Evolutionary conservation across 2,113 vertebrate species (phyloP).

Genomic region (Eudyptes chrysolophus): DNA sequence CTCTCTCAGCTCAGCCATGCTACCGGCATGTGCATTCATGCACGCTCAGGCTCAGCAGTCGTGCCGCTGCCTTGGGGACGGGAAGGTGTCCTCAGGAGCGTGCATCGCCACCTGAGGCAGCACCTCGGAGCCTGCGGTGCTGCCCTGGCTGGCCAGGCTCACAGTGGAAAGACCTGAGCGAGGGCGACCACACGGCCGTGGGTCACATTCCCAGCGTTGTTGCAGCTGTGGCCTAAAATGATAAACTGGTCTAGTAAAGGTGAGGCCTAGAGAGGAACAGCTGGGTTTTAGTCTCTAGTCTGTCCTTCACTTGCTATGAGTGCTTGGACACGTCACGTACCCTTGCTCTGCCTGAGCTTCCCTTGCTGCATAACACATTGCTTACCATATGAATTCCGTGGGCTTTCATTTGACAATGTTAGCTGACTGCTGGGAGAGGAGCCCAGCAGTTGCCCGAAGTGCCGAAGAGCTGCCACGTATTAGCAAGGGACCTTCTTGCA

Average conservation of each 20-base stretch:
- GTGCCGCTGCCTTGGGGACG: rapidly evolving
- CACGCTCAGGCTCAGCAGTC: rapidly evolving
- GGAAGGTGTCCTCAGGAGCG: neutral
- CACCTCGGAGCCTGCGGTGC: neutral
- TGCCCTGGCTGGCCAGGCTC: neutral
- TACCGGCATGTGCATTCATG: rapidly evolving
- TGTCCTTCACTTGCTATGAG: neutral
- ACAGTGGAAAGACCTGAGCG: neutral
- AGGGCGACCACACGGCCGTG: rapidly evolving
- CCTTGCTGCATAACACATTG: rapidly evolving
- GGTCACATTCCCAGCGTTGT: neutral
- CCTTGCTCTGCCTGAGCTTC: neutral
- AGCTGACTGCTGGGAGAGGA: neutral
- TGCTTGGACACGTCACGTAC: rapidly evolving
- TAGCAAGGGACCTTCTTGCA: neutral
- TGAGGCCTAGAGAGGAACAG: neutral
- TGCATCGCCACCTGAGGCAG: neutral
- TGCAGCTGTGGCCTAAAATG: neutral
- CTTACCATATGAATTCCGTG: rapidly evolving
- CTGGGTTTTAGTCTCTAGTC: neutral
- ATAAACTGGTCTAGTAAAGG: neutral
- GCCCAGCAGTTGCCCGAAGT: neutral
- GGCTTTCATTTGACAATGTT: neutral
- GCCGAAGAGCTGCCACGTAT: neutral
- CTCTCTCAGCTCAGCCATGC: neutral